phyloP scores from a whole-genome alignment of 2,888 invertebrate genomes.

The Sesia apiformis region DNA sequence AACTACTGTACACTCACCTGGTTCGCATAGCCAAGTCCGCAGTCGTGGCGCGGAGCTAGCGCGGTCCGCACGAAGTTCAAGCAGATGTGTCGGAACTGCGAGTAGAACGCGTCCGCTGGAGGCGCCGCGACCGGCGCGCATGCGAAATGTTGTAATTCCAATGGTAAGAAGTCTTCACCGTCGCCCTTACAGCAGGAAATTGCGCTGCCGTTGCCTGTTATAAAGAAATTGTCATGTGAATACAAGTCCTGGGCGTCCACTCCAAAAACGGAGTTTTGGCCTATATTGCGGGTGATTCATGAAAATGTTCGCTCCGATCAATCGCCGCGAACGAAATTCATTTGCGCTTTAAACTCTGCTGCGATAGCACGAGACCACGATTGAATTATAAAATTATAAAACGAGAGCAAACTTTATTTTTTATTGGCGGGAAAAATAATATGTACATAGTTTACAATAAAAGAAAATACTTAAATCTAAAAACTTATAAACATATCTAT shows the following conservation, averaged over 20 bases:
- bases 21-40: constrained; percentile 80
- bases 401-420: too few relatives aligned
- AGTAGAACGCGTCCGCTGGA: constrained; percentile 76
- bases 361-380: background rate
- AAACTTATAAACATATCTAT: too few relatives aligned
- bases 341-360: background rate
- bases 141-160: constrained; percentile 75
- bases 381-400: too few relatives aligned
- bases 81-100: constrained; percentile 74
- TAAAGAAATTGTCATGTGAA: background rate
- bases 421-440: too few relatives aligned
- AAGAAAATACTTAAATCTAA: too few relatives aligned
- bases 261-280: too few relatives aligned
- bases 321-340: background rate
- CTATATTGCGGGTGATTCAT: too few relatives aligned
- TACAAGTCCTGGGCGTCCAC: too few relatives aligned
- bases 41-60: constrained; percentile 78
- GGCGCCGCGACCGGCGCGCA: constrained; percentile 80
- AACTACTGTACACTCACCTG: constrained; percentile 58
- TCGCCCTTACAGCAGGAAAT: constrained; percentile 82
- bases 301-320: too few relatives aligned
- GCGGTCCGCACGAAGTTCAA: constrained; percentile 83
- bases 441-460: too few relatives aligned
- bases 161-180: constrained; percentile 67
- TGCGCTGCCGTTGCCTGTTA: constrained; percentile 77